phyloP scores from a whole-genome alignment of 1,140 invertebrate genomes.

The Muscidifurax raptorellus region DNA sequence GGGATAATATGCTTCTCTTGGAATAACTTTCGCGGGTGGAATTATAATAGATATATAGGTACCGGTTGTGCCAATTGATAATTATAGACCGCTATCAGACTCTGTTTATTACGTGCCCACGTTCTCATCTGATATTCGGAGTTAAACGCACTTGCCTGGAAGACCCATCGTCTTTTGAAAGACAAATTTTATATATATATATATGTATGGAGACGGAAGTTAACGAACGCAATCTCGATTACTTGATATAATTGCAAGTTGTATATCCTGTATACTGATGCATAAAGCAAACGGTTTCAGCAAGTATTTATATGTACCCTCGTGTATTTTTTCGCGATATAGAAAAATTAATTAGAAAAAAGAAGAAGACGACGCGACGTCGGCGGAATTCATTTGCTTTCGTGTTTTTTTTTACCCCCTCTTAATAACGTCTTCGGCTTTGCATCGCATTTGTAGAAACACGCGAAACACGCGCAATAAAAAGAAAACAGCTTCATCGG shows the following conservation, averaged over 20 bases:
- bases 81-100: neutral
- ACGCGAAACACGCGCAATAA: neutral
- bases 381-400: neutral
- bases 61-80: neutral
- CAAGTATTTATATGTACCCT: neutral
- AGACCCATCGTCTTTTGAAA: too few species aligned
- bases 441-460: neutral
- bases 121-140: too few species aligned
- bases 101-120: too few species aligned
- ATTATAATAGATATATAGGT: too few species aligned
- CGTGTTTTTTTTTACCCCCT: neutral
- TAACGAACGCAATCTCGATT: neutral
- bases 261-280: too few species aligned
- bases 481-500: conserved; percentile 15
- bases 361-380: neutral
- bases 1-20: neutral
- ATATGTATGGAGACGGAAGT: too few species aligned
- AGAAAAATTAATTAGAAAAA: conserved; percentile 22
- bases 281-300: neutral
- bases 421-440: conserved; percentile 5
- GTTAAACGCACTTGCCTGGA: too few species aligned
- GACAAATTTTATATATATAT: too few species aligned
- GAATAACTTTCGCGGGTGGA: neutral
- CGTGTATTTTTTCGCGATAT: neutral
- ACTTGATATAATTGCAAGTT: neutral